These are phyloP conservation scores for Conus ventricosus DNA, from an alignment of 1,140 invertebrate species.

Conservation along the genomic window DNA sequence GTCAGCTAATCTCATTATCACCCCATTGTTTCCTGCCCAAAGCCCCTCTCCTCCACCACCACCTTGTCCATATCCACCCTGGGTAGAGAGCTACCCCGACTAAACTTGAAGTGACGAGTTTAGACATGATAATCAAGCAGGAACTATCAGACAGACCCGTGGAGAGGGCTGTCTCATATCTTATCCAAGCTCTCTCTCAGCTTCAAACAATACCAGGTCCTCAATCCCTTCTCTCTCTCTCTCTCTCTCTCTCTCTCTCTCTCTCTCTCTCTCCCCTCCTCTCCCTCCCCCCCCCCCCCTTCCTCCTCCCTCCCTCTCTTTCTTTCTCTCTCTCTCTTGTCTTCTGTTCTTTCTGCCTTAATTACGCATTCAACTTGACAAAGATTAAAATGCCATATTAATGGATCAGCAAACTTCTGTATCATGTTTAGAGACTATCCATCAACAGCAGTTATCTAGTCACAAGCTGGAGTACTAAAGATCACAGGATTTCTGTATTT, in stretches of 20 bases:
- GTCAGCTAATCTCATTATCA: constrained; percentile 6
- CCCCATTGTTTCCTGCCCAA: constrained; percentile 8
- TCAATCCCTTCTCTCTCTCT: background rate
- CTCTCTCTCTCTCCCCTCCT: background rate
- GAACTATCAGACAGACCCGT: background rate
- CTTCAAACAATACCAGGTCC: background rate
- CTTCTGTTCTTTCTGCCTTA: background rate
- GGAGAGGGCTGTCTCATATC: background rate
- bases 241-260: background rate
- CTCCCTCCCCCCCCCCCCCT: background rate
- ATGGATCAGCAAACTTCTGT: too few relatives aligned
- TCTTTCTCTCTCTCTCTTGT: background rate
- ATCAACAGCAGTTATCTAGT: too few relatives aligned
- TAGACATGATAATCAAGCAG: background rate
- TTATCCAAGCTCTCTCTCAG: background rate
- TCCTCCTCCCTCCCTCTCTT: background rate
- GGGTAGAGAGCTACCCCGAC: background rate
- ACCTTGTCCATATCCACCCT: background rate
- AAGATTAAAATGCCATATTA: too few relatives aligned
- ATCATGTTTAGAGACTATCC: too few relatives aligned
- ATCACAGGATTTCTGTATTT: too few relatives aligned
- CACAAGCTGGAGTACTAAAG: too few relatives aligned
- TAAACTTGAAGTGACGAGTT: background rate
- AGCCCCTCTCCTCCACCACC: background rate
- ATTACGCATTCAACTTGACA: background rate